These are phyloP conservation scores for Orthosia incerta DNA, from an alignment of 2,888 invertebrate species.

Conservation along the genomic window DNA sequence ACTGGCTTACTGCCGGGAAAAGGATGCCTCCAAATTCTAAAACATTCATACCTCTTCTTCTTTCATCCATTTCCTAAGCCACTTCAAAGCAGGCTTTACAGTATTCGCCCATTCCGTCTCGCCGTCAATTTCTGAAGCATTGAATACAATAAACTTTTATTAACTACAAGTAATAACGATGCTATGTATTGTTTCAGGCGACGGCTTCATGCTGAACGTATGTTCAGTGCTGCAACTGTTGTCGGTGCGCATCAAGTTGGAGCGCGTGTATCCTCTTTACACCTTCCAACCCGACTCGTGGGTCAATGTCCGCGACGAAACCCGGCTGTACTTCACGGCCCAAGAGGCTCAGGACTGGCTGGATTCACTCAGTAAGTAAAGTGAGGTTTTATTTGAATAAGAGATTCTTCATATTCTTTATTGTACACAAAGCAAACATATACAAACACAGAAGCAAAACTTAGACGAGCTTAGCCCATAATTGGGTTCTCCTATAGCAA, in stretches of 20 bases:
- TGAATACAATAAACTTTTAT: background rate
- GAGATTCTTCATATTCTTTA: background rate
- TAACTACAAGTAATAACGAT: conserved; percentile 9
- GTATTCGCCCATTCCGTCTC: too few relatives aligned
- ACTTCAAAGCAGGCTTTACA: too few relatives aligned
- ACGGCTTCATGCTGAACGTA: conserved; percentile 98
- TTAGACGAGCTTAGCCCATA: too few relatives aligned
- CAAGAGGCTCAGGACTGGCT: conserved; percentile 96
- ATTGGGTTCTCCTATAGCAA: too few relatives aligned
- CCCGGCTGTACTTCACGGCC: conserved; percentile 95
- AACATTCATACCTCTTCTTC: too few relatives aligned
- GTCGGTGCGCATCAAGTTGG: conserved; percentile 96
- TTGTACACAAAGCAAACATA: too few relatives aligned
- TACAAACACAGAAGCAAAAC: too few relatives aligned
- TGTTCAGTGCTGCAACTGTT: conserved; percentile 97
- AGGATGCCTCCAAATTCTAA: too few relatives aligned
- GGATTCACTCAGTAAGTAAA: conserved; percentile 91
- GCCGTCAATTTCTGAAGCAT: too few relatives aligned
- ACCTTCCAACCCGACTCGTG: conserved; percentile 95
- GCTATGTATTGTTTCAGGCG: conserved; percentile 89
- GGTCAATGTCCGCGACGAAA: conserved; percentile 94
- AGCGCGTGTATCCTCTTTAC: conserved; percentile 97
- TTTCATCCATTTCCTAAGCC: too few relatives aligned
- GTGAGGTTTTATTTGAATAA: background rate
- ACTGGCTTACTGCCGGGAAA: too few relatives aligned